These are phyloP conservation scores for Listronotus bonariensis DNA, from an alignment of 1,140 invertebrate genomes.

Conservation along the genomic window DNA sequence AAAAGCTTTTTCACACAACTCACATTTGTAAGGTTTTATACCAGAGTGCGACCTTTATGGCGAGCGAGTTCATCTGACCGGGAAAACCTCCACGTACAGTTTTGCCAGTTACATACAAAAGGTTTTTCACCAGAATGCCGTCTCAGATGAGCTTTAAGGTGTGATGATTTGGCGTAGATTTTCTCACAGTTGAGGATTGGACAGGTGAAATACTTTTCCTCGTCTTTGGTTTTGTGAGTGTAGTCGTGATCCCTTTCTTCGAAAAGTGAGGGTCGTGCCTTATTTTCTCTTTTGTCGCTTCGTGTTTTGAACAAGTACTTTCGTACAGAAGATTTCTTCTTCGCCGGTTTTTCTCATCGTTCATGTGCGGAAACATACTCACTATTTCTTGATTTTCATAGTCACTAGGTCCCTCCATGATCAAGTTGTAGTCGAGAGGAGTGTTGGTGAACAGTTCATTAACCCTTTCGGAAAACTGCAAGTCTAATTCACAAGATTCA, in stretches of 20 bases:
- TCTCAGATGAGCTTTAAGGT: constrained; percentile 90
- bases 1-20: constrained; percentile 83
- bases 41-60: constrained; percentile 82
- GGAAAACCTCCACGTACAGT: constrained; percentile 93
- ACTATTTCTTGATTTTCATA: constrained; percentile 39
- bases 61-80: constrained; percentile 90
- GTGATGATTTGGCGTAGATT: constrained; percentile 90
- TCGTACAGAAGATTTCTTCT: constrained; percentile 51
- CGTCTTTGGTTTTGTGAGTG: constrained; percentile 45
- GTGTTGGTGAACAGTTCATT: constrained; percentile 35
- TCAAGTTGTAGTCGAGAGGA: constrained; percentile 26
- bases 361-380: constrained; percentile 53
- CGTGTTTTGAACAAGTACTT: constrained; percentile 34
- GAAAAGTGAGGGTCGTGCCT: constrained; percentile 22
- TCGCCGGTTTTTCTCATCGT: constrained; percentile 51
- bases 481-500: constrained; percentile 30
- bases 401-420: constrained; percentile 19
- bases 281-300: constrained; percentile 20
- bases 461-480: constrained; percentile 23
- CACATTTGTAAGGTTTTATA: constrained; percentile 84
- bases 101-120: constrained; percentile 86
- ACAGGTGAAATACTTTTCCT: constrained; percentile 61
- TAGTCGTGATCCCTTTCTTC: constrained; percentile 47
- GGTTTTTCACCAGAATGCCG: constrained; percentile 95
- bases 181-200: constrained; percentile 66